These are phyloP conservation scores for Leptinotarsa tumamoca DNA, from an alignment of 2,888 invertebrate species.

Conservation along the genomic window DNA sequence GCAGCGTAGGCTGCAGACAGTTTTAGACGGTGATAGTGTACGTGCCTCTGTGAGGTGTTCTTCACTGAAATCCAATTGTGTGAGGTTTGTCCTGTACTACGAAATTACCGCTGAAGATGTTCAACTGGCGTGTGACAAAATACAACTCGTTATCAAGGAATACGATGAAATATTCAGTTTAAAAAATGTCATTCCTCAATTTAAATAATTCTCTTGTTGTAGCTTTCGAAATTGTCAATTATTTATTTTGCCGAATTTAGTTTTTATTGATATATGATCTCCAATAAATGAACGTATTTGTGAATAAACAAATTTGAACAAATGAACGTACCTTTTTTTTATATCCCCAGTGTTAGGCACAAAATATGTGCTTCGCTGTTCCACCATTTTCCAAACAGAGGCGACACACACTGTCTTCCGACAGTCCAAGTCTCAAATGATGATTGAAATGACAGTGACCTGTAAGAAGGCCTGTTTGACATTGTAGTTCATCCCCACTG, in stretches of 20 bases:
- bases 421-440: too few relatives aligned
- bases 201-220: neutral
- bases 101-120: conserved; percentile 79
- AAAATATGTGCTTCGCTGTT: too few relatives aligned
- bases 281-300: too few relatives aligned
- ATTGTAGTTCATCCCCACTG: too few relatives aligned
- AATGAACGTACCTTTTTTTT: too few relatives aligned
- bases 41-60: conserved; percentile 72
- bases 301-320: too few relatives aligned
- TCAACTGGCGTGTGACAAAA: conserved; percentile 78
- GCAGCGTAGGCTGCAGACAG: conserved; percentile 68
- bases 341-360: too few relatives aligned
- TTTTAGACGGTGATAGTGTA: conserved; percentile 68
- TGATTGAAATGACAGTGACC: too few relatives aligned
- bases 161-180: conserved; percentile 59
- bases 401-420: too few relatives aligned
- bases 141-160: conserved; percentile 78
- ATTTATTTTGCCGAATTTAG: neutral
- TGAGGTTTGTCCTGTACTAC: conserved; percentile 79
- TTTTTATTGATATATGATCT: too few relatives aligned
- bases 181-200: neutral
- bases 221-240: neutral
- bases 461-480: too few relatives aligned
- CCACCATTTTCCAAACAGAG: too few relatives aligned
- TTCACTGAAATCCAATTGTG: conserved; percentile 71